These are phyloP conservation scores for Zaprionus vittiger DNA, from an alignment of 1,140 invertebrate species.

Conservation along the genomic window DNA sequence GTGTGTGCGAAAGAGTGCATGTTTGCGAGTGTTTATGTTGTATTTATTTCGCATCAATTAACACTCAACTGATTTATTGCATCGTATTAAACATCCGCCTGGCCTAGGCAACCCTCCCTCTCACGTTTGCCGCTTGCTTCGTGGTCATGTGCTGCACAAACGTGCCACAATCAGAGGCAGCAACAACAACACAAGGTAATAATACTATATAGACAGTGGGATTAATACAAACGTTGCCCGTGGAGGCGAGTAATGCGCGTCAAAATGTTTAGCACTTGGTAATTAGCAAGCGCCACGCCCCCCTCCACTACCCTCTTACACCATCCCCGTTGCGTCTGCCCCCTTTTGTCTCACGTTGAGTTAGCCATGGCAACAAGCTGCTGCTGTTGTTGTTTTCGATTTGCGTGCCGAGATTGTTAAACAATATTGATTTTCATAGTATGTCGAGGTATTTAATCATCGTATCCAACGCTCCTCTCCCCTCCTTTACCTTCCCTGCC, in stretches of 20 bases:
- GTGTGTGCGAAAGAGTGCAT: not conserved
- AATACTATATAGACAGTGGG: constrained; percentile 22
- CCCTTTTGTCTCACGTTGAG: not conserved
- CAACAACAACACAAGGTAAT: not conserved
- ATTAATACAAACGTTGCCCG: constrained; percentile 42
- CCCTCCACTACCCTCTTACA: not conserved
- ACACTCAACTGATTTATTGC: constrained; percentile 44
- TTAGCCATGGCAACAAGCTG: constrained; percentile 56
- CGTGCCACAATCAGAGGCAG: constrained; percentile 34
- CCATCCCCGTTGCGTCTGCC: not conserved
- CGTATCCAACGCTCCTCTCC: not conserved
- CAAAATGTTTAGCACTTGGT: constrained; percentile 68
- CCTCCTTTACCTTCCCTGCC: not conserved
- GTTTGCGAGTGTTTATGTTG: constrained; percentile 17
- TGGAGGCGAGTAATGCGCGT: constrained; percentile 39
- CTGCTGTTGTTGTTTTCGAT: constrained; percentile 25
- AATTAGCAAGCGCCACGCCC: constrained; percentile 51
- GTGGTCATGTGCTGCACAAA: constrained; percentile 49
- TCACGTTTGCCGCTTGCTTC: constrained; percentile 35
- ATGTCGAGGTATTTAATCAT: constrained; percentile 63
- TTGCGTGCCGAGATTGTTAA: constrained; percentile 71
- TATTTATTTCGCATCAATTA: constrained; percentile 42
- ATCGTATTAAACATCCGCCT: constrained; percentile 20
- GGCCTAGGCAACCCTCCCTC: not conserved
- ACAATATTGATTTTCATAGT: constrained; percentile 68